Conservation (phyloP, 2,888 invertebrate species). For the Chromoteleia sp. region DNA sequence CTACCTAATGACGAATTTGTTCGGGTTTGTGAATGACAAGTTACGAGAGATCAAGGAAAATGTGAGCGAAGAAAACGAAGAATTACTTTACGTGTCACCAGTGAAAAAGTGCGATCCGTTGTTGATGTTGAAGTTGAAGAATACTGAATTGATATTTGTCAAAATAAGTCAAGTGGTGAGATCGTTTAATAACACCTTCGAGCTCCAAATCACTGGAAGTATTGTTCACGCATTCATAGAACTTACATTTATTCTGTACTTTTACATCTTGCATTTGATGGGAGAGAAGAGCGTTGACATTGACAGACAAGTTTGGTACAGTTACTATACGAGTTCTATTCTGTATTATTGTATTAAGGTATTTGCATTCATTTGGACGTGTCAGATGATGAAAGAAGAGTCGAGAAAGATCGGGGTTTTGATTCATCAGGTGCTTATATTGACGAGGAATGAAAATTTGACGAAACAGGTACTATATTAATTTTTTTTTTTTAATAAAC, state of each 20-base stretch:
- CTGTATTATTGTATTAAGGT: slow-evolving; percentile 75
- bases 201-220: slow-evolving; percentile 72
- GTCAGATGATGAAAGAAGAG: slow-evolving; percentile 74
- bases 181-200: slow-evolving; percentile 73
- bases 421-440: slow-evolving; percentile 75
- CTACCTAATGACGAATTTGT: slow-evolving; percentile 72
- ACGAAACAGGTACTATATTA: slow-evolving; percentile 73
- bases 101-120: slow-evolving; percentile 71
- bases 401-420: slow-evolving; percentile 73
- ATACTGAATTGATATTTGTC: slow-evolving; percentile 73
- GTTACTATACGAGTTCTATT: slow-evolving; percentile 75
- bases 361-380: slow-evolving; percentile 73
- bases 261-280: slow-evolving; percentile 72
- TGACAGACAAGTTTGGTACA: slow-evolving; percentile 76
- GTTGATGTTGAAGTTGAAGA: slow-evolving; percentile 72
- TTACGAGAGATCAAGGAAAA: slow-evolving; percentile 70
- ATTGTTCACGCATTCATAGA: slow-evolving; percentile 76
- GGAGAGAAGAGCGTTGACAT: slow-evolving; percentile 70
- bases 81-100: slow-evolving; percentile 75
- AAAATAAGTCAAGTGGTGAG: slow-evolving; percentile 72
- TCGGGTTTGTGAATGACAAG: slow-evolving; percentile 73
- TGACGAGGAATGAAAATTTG: slow-evolving; percentile 71
- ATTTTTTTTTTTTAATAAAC: background rate
- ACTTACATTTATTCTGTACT: slow-evolving; percentile 77
- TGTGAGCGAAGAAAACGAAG: slow-evolving; percentile 72